Evolutionary conservation across 2,888 invertebrate species (phyloP).

Genomic region (Neoascia interrupta): DNA sequence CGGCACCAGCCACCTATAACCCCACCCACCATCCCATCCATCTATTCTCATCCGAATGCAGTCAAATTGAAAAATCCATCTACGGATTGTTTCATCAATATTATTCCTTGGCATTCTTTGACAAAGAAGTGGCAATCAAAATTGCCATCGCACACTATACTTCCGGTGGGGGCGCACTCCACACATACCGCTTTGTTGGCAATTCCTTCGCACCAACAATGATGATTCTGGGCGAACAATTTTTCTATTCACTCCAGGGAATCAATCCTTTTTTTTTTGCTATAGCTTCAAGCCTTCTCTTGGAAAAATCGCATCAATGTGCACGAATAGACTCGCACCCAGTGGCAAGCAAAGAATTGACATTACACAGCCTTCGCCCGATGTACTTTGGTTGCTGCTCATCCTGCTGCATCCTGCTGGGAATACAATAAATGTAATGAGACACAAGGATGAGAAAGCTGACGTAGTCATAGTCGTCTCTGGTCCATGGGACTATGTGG

Average conservation of each 20-base stretch:
- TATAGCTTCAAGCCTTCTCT: conserved; percentile 28
- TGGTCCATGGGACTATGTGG: neutral
- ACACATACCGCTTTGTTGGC: neutral
- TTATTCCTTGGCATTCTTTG: conserved; percentile 65
- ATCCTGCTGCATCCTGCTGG: conserved; percentile 27
- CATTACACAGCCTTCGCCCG: conserved; percentile 17
- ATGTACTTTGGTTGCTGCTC: conserved; percentile 14
- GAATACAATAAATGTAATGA: conserved; percentile 68
- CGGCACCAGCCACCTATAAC: too few relatives aligned
- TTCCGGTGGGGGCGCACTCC: neutral
- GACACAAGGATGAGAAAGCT: conserved; percentile 60
- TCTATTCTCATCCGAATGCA: conserved; percentile 48
- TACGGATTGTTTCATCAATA: conserved; percentile 69
- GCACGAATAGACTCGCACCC: conserved; percentile 49
- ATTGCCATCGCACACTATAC: conserved; percentile 58
- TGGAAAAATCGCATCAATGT: conserved; percentile 62
- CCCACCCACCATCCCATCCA: too few relatives aligned
- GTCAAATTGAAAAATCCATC: conserved; percentile 69
- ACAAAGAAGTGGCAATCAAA: conserved; percentile 69
- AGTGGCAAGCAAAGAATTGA: conserved; percentile 37
- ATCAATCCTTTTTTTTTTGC: conserved; percentile 53
- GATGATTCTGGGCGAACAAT: conserved; percentile 39
- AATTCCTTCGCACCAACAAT: neutral
- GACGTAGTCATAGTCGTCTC: conserved; percentile 14
- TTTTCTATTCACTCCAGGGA: conserved; percentile 56